Percentiles rank a stretch among this genome's conserved stretches.
Conservation (phyloP, 2,113 vertebrate species). For the Erpornis zantholeuca region DNA sequence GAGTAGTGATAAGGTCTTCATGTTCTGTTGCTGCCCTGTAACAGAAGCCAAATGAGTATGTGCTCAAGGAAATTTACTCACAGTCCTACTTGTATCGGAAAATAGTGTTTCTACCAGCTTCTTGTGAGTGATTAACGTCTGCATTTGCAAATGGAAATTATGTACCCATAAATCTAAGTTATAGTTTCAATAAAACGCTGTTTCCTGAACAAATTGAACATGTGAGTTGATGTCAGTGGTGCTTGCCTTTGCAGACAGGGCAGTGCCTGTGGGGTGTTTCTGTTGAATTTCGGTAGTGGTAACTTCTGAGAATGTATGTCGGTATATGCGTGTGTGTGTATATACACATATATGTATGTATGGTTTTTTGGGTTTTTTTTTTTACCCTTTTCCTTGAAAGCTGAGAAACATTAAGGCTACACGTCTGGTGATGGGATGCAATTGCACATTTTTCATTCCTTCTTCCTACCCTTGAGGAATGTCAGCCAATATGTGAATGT, state of each 20-base stretch:
- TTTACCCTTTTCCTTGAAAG: not conserved
- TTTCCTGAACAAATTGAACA: not conserved
- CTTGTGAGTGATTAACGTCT: not conserved
- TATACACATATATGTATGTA: no score
- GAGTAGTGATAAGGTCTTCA: not conserved
- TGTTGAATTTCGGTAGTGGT: not conserved
- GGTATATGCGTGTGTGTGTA: rapidly evolving
- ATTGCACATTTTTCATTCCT: not conserved
- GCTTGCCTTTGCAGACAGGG: not conserved
- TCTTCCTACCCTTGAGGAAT: not conserved
- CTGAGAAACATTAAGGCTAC: not conserved
- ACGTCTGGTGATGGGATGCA: not conserved
- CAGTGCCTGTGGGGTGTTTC: not conserved
- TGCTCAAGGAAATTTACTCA: not conserved
- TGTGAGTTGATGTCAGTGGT: not conserved
- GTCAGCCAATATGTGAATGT: not conserved
- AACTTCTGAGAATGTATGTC: not conserved
- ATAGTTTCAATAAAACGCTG: not conserved
- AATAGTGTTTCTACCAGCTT: not conserved
- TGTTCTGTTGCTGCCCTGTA: not conserved
- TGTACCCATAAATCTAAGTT: not conserved
- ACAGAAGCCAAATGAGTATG: not conserved
- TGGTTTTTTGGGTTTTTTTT: not conserved
- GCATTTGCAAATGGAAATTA: not conserved
- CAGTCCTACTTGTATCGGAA: not conserved